A percentile compares a stretch with the other conserved stretches of the same genome.
These are phyloP conservation scores for Meloidogyne hapla DNA, from an alignment of 1,140 invertebrate genomes.

Conservation along the genomic window DNA sequence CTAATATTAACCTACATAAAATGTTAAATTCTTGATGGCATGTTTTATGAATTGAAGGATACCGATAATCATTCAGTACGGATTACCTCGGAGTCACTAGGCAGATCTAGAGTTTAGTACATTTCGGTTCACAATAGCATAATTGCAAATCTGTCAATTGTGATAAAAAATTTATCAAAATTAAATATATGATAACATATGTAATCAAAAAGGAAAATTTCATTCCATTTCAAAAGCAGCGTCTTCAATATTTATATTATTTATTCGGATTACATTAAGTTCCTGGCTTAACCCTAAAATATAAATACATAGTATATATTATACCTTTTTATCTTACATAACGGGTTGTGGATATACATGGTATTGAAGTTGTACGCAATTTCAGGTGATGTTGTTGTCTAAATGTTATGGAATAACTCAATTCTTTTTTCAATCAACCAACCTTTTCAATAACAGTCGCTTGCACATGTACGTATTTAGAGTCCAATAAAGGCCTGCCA, in stretches of 20 bases:
- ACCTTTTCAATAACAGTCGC: constrained; percentile 62
- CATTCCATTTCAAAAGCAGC: constrained; percentile 6
- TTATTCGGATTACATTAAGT: constrained; percentile 51
- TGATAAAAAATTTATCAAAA: too few relatives aligned
- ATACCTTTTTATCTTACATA: constrained; percentile 16
- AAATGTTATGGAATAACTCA: not conserved
- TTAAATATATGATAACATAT: too few relatives aligned
- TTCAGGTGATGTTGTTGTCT: constrained; percentile 51
- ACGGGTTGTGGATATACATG: constrained; percentile 2
- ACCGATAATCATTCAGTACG: too few relatives aligned
- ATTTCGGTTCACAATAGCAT: too few relatives aligned
- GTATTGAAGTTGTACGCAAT: constrained; percentile 36
- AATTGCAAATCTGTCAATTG: too few relatives aligned
- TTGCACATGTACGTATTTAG: constrained; percentile 42
- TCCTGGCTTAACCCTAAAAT: constrained; percentile 52
- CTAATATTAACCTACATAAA: not conserved
- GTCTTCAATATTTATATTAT: constrained; percentile 44
- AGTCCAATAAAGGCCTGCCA: constrained; percentile 53
- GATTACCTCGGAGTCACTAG: too few relatives aligned
- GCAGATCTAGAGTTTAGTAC: too few relatives aligned
- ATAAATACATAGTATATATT: constrained; percentile 12
- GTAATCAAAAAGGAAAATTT: not conserved
- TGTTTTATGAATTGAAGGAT: too few relatives aligned
- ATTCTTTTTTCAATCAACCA: not conserved
- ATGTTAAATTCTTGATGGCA: not conserved